Evolutionary conservation across 1,140 invertebrate species (phyloP).

Genomic region (Phthorimaea operculella): DNA sequence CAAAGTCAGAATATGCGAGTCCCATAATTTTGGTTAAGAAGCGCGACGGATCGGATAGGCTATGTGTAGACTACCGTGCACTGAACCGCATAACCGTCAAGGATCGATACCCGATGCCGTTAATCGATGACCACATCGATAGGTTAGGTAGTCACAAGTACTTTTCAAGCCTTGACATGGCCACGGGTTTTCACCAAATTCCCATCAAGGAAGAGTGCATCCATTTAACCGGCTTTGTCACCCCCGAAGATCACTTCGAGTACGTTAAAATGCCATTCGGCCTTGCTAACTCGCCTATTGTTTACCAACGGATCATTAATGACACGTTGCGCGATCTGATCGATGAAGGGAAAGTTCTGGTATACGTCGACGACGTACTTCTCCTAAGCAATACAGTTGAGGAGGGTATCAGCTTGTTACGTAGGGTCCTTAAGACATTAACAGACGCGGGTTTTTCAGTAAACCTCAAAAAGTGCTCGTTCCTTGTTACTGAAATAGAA

Average conservation of each 20-base stretch:
- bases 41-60: constrained; percentile 29
- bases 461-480: neutral
- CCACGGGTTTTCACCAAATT: neutral
- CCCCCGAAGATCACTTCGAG: constrained; percentile 16
- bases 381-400: neutral
- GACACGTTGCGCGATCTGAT: neutral
- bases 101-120: constrained; percentile 41
- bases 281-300: constrained; percentile 12
- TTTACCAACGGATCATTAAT: neutral
- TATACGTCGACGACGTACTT: neutral
- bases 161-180: constrained; percentile 44
- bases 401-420: neutral
- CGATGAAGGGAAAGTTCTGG: neutral
- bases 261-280: constrained; percentile 15
- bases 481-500: constrained; percentile 9
- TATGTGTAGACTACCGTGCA: constrained; percentile 46
- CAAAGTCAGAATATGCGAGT: constrained; percentile 30
- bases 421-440: neutral
- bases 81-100: constrained; percentile 42
- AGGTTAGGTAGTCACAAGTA: constrained; percentile 18
- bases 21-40: constrained; percentile 41
- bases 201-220: neutral
- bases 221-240: constrained; percentile 35
- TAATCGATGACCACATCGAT: constrained; percentile 28
- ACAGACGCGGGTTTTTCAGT: neutral